Evolutionary conservation across 2,797 vertebrate species (phyloP), one percentile per base, ranked within the genome.

Genomic region (Melanotaenia pygmaea): DNA sequence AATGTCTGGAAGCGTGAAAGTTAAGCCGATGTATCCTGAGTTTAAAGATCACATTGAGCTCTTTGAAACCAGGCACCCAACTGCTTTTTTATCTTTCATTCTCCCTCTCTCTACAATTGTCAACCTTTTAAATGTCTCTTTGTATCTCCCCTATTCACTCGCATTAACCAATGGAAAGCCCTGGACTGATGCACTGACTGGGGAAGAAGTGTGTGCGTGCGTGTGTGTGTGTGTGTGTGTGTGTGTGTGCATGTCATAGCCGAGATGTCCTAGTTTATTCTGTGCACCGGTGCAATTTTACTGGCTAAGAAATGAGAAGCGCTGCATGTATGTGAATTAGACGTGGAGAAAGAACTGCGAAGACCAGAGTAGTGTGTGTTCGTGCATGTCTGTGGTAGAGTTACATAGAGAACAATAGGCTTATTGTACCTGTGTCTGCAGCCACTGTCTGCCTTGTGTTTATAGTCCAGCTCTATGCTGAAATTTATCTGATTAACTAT

Each of bases 91-190:
- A 53, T 64, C 69, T 69, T 24, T 75, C 26, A 11, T 6, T 74
- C 79, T 56, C 62, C 59, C 61, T 62, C 74, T 53, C 60, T 74
- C 66, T 64, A 45, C n/a, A 74, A 72, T 74, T 70, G 67, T 79
- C 81, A 78, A 26, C 85, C 82, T 86, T 81, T 89, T 87, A 83
- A 85, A 86, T 86, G 80, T 88, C 81, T 79, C 86, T 90, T 91
- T 88, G 88, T 91, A 68, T 70, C 71, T 61, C 14, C 13, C 61
- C 83, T 74, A 80, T 89, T 89, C 81, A 87, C 63, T 6, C 47
- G 6, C 53, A 59, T 58, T n/a, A 43, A 71, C 82, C 80, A 80
- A 74, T 74, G 70, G 67, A 70, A 72, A 70, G 71, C 74, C 70
- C 59, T 64, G 67, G 77, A 59, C 60, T 58, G 60, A 53, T 72